These are phyloP conservation scores for Aegithalos caudatus DNA, from an alignment of 2,113 vertebrate genomes.

Conservation along the genomic window DNA sequence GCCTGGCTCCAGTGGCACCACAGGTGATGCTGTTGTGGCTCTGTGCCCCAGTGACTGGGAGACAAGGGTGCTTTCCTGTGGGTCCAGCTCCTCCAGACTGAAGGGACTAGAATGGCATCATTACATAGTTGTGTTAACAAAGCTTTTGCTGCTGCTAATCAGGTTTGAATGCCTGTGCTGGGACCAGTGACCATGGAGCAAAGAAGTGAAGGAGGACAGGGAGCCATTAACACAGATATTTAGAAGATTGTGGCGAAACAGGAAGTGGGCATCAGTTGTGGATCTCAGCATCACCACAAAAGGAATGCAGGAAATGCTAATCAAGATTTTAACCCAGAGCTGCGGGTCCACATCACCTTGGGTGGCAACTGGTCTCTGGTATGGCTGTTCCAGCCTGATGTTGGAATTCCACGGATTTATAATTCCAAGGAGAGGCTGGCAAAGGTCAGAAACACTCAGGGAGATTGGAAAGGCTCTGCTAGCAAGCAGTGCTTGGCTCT, in stretches of 20 bases:
- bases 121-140: neutral
- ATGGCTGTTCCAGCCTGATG: neutral
- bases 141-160: neutral
- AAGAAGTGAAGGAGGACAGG: neutral
- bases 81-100: neutral
- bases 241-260: fast-evolving
- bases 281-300: neutral
- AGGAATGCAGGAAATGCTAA: neutral
- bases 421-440: neutral
- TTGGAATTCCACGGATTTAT: neutral
- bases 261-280: neutral
- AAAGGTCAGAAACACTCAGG: neutral
- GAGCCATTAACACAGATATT: neutral
- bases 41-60: neutral
- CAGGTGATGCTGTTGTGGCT: neutral
- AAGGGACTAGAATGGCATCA: neutral
- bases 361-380: neutral
- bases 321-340: neutral
- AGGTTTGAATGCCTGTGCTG: neutral
- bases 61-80: neutral
- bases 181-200: neutral
- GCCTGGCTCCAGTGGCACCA: neutral
- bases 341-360: fast-evolving
- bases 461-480: neutral
- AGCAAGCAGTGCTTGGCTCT: fast-evolving